A percentile compares a stretch with the other conserved stretches of the same genome.
Conservation (phyloP, 2,113 vertebrate species). For the Pelmatolapia mariae region DNA sequence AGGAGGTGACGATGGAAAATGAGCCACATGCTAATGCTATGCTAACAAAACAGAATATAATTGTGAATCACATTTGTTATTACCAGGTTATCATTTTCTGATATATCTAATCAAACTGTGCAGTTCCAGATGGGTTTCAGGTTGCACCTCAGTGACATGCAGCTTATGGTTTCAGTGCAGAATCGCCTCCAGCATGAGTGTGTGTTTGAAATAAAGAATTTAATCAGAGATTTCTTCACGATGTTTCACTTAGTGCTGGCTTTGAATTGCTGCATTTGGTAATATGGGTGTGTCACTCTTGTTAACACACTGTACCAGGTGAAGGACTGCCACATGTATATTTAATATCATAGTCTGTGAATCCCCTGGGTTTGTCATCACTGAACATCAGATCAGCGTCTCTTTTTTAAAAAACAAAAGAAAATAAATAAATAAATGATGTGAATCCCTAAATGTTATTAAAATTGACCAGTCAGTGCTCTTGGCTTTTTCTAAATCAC, state of each 20-base stretch:
- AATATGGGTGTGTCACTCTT: background rate
- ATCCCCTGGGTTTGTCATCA: background rate
- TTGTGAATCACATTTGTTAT: background rate
- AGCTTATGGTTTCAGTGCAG: background rate
- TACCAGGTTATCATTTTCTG: background rate
- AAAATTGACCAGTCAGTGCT: background rate
- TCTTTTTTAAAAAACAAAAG: too few relatives aligned
- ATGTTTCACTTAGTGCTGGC: background rate
- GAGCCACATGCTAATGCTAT: background rate
- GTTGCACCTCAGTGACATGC: background rate
- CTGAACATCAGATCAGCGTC: background rate
- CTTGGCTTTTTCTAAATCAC: background rate
- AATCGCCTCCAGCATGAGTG: fast-evolving
- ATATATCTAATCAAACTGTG: background rate
- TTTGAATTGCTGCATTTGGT: background rate
- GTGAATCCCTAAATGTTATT: too few relatives aligned
- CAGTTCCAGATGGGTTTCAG: background rate
- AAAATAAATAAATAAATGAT: too few relatives aligned
- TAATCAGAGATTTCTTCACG: background rate
- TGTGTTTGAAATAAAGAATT: background rate
- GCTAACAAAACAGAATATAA: background rate
- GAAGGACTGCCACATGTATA: background rate
- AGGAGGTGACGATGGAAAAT: background rate
- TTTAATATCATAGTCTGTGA: background rate
- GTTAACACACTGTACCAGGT: background rate